A percentile compares a stretch with the other conserved stretches of the same genome.
phyloP scores from a whole-genome alignment of 2,797 vertebrate species.

The Neosilurus mollespiculum region DNA sequence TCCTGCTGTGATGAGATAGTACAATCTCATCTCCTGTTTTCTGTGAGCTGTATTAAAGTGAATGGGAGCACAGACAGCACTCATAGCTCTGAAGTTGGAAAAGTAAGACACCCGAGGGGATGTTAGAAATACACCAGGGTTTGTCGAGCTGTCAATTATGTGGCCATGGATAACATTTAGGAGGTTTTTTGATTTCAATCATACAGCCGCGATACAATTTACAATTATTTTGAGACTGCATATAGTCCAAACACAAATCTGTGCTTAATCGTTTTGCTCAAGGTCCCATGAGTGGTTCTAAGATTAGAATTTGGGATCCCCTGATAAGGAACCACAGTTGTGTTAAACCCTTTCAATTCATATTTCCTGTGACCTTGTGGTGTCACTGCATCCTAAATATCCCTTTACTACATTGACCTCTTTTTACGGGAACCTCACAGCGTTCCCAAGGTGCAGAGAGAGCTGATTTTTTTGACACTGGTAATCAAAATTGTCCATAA shows the following conservation, averaged over 20 bases:
- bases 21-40: constrained; percentile 55
- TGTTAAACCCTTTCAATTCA: not conserved
- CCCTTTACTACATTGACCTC: not conserved
- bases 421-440: not conserved
- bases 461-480: not conserved
- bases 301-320: not conserved
- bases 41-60: constrained; percentile 54
- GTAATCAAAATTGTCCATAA: not conserved
- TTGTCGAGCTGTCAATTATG: constrained; percentile 1
- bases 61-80: constrained; percentile 48
- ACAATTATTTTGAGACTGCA: not conserved
- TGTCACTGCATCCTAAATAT: not conserved
- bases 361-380: not conserved
- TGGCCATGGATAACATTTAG: not conserved
- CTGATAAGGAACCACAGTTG: not conserved
- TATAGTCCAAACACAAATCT: not conserved
- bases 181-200: not conserved
- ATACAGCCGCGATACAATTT: not conserved
- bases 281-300: not conserved
- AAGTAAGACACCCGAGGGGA: not conserved
- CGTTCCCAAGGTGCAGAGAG: not conserved
- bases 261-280: not conserved
- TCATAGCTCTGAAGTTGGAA: constrained; percentile 30
- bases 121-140: not conserved
- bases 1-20: constrained; percentile 47